These are phyloP conservation scores for Trissolcus brochymenae DNA, from an alignment of 2,888 invertebrate genomes.

Conservation along the genomic window DNA sequence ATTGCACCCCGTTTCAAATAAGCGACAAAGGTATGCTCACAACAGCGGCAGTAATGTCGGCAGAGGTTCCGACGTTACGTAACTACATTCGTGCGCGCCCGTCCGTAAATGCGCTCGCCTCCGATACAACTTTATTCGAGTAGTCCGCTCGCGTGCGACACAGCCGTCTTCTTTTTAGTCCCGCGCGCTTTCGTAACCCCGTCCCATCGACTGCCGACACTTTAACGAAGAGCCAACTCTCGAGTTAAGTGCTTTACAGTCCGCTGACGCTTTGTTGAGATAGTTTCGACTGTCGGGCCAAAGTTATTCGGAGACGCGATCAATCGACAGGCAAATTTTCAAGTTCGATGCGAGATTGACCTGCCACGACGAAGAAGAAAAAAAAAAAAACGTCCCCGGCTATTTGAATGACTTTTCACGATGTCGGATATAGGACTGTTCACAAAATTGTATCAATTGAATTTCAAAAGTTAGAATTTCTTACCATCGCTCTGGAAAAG, in stretches of 20 bases:
- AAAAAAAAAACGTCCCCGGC: too few species aligned
- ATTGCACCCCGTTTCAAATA: constrained; percentile 52
- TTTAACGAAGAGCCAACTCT: constrained; percentile 34
- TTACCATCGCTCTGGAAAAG: too few species aligned
- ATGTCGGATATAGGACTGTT: too few species aligned
- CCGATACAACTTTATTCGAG: constrained; percentile 56
- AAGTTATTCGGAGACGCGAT: constrained; percentile 16
- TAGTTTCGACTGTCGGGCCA: constrained; percentile 15
- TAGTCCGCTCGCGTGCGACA: constrained; percentile 51
- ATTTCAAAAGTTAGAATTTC: too few species aligned
- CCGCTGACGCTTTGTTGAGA: constrained; percentile 39
- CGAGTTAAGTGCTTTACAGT: constrained; percentile 48
- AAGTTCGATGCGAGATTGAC: too few species aligned
- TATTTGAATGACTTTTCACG: not conserved
- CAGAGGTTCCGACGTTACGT: constrained; percentile 67
- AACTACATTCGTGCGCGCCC: constrained; percentile 67
- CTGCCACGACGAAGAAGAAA: too few species aligned
- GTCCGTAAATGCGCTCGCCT: constrained; percentile 66
- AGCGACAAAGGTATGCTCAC: constrained; percentile 65
- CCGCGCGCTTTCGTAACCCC: constrained; percentile 4
- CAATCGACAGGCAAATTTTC: constrained; percentile 27
- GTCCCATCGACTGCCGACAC: constrained; percentile 22
- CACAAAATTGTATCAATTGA: too few species aligned
- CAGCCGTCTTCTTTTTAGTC: constrained; percentile 19
- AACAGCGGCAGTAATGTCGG: constrained; percentile 66